phyloP scores from a whole-genome alignment of 2,797 vertebrate genomes.

The Aldrovandia affinis region DNA sequence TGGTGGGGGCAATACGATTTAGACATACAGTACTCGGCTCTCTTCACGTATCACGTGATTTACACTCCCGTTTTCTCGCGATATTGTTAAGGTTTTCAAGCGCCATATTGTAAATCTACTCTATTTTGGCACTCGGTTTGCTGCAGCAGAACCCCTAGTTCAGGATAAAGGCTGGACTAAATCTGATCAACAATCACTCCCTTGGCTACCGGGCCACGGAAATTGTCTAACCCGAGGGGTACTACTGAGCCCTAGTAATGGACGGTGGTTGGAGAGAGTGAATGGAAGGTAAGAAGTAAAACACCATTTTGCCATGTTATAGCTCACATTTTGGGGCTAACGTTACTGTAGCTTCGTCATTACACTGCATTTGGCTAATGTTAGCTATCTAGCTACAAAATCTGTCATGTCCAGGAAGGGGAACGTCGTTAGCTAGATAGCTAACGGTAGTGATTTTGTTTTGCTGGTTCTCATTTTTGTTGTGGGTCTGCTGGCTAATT shows the following conservation, averaged over 20 bases:
- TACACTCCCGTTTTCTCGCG: constrained; percentile 13
- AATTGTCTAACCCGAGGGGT: not conserved
- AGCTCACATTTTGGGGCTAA: not conserved
- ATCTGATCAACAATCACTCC: not conserved
- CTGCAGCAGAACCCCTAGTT: constrained; percentile 2
- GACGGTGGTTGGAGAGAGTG: constrained; percentile 4
- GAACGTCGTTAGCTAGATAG: not conserved
- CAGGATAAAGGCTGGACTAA: constrained; percentile 9
- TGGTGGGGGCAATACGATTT: not conserved
- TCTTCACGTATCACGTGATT: not conserved
- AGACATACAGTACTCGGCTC: not conserved
- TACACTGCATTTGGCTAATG: constrained; percentile 44
- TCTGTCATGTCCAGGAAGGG: constrained; percentile 42
- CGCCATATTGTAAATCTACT: constrained; percentile 21
- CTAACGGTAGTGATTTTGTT: not conserved
- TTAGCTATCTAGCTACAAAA: constrained; percentile 59
- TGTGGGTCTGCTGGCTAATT: not conserved
- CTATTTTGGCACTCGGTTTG: not conserved
- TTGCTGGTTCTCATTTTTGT: not conserved
- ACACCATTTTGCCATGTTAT: not conserved
- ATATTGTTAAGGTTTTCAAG: not conserved
- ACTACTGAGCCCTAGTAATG: not conserved
- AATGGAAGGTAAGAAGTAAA: constrained; percentile 11
- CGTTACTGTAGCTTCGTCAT: constrained; percentile 20
- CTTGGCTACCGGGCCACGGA: constrained; percentile 13